Percentiles rank a stretch among this genome's conserved stretches.
These are phyloP conservation scores for Aleiodes testaceus DNA, from an alignment of 2,888 invertebrate genomes.

Conservation along the genomic window DNA sequence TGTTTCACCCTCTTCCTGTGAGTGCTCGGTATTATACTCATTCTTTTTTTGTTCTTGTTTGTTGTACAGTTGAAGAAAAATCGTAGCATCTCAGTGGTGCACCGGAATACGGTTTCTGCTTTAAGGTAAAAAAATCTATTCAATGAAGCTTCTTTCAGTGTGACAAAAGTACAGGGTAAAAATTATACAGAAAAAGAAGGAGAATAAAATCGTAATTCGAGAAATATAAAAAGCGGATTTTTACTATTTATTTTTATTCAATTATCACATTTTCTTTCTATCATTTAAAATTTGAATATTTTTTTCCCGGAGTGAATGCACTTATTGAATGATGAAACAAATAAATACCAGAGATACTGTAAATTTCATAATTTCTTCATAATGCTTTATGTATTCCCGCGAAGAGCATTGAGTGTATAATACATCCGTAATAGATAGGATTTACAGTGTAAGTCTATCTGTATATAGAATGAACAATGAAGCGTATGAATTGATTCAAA, in stretches of 20 bases:
- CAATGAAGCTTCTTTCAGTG: not conserved
- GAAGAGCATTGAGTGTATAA: slow-evolving; percentile 14
- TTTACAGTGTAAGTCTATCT: not conserved
- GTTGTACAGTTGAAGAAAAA: not conserved
- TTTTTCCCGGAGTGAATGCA: not conserved
- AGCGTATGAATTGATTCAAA: not conserved
- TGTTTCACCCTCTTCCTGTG: slow-evolving; percentile 1
- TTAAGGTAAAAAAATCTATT: not conserved
- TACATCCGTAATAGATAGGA: not conserved
- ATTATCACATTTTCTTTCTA: not conserved
- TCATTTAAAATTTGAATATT: not conserved
- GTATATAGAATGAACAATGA: slow-evolving; percentile 5
- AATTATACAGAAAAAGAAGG: not conserved
- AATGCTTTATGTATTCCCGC: slow-evolving; percentile 21
- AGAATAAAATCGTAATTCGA: not conserved
- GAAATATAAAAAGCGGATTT: not conserved
- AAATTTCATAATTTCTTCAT: slow-evolving; percentile 14
- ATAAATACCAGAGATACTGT: slow-evolving; percentile 2
- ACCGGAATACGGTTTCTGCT: not conserved
- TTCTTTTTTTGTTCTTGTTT: not conserved
- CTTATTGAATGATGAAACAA: not conserved
- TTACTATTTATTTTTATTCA: not conserved
- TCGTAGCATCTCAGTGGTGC: not conserved
- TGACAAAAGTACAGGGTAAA: not conserved
- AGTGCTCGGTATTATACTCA: not conserved